Conservation (phyloP, 2,797 vertebrate species). For the Sebastes itinus region DNA sequence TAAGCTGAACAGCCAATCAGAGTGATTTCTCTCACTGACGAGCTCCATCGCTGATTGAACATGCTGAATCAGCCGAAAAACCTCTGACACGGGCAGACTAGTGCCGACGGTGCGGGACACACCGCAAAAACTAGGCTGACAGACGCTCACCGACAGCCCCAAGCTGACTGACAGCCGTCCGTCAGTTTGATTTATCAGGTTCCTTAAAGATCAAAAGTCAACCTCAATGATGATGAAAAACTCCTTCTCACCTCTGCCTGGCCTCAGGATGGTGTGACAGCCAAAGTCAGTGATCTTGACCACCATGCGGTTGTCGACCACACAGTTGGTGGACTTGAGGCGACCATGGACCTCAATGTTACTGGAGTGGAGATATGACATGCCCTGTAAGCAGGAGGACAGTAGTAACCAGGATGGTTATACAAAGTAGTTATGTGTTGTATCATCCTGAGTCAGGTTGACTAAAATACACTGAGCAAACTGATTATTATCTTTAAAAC, state of each 20-base stretch:
- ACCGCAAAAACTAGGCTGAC: no score
- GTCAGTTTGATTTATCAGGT: rapidly evolving
- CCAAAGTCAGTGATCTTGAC: conserved; percentile 98
- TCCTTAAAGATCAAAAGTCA: neutral
- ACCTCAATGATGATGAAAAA: neutral
- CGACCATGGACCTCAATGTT: conserved; percentile 91
- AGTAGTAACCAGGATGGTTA: neutral
- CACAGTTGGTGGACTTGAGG: conserved; percentile 96
- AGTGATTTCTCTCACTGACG: no score
- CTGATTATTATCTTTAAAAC: neutral
- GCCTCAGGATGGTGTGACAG: conserved; percentile 89
- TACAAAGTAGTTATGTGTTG: neutral
- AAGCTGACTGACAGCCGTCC: rapidly evolving
- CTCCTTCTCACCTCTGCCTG: conserved; percentile 83
- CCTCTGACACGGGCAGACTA: no score
- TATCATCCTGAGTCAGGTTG: neutral
- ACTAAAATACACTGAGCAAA: neutral
- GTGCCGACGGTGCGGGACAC: rapidly evolving
- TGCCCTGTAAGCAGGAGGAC: conserved; percentile 83
- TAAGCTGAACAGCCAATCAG: no score
- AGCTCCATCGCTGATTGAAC: no score
- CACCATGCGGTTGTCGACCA: conserved; percentile 97
- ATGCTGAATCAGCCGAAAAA: no score
- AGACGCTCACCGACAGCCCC: no score
- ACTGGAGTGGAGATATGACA: conserved; percentile 97